These are phyloP conservation scores for Spisula subtruncata DNA, from an alignment of 2,888 invertebrate genomes.

Conservation along the genomic window DNA sequence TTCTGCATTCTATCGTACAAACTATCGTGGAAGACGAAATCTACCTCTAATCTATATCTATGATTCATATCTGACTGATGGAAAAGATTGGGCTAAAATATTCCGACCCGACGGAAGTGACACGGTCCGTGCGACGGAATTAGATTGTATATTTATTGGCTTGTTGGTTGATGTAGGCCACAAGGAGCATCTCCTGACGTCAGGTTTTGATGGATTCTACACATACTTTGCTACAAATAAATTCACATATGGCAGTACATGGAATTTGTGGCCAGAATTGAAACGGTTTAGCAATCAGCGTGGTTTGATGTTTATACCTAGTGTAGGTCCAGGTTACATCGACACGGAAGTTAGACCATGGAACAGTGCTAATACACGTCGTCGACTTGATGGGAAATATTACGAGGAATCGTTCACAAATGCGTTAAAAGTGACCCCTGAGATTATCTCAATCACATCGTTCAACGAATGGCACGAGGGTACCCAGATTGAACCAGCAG, in stretches of 20 bases:
- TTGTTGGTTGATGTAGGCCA: slow-evolving; percentile 90
- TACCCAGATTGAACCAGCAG: slow-evolving; percentile 92
- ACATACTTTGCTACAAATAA: slow-evolving; percentile 91
- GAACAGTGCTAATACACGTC: slow-evolving; percentile 89
- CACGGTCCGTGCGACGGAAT: slow-evolving; percentile 89
- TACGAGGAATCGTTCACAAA: slow-evolving; percentile 91
- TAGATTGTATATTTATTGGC: slow-evolving; percentile 90
- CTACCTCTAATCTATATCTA: slow-evolving; percentile 91
- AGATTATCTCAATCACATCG: slow-evolving; percentile 91
- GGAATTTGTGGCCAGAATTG: slow-evolving; percentile 81
- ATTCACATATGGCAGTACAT: slow-evolving; percentile 91
- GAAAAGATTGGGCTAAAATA: slow-evolving; percentile 89
- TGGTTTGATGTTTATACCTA: slow-evolving; percentile 90
- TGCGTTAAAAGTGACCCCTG: slow-evolving; percentile 90
- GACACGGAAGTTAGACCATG: slow-evolving; percentile 91
- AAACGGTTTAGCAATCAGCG: slow-evolving; percentile 75
- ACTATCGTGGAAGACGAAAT: slow-evolving; percentile 69
- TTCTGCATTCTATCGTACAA: slow-evolving; percentile 89
- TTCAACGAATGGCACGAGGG: slow-evolving; percentile 94
- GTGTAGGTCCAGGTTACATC: slow-evolving; percentile 92
- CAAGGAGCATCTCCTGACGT: slow-evolving; percentile 87
- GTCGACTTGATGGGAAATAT: slow-evolving; percentile 90
- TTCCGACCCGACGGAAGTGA: slow-evolving; percentile 87
- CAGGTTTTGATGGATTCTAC: slow-evolving; percentile 90
- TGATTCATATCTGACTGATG: slow-evolving; percentile 90